Percentiles rank a stretch among this genome's conserved stretches.
Conservation (phyloP, 2,797 vertebrate genomes). For the Periophthalmus magnuspinnatus region DNA sequence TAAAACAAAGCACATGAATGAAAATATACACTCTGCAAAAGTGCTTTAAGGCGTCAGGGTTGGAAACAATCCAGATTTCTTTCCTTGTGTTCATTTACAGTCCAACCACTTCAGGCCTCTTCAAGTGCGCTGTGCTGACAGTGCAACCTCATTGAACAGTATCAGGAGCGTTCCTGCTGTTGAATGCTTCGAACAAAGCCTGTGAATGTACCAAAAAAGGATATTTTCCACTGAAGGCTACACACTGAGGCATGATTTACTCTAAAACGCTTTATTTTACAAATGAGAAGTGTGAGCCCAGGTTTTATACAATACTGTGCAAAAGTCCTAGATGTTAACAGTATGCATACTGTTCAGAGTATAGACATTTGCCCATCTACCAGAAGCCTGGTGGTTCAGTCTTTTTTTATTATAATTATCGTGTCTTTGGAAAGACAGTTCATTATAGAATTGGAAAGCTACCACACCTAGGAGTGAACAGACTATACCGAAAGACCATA, state of each 20-base stretch:
- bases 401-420: not conserved
- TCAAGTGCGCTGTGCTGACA: constrained; percentile 10
- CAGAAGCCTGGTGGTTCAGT: not conserved
- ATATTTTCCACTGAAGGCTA: constrained; percentile 11
- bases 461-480: not conserved
- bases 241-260: not conserved
- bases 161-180: not conserved
- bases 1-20: constrained; percentile 37
- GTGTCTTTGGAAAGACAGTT: not conserved
- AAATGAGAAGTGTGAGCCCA: not conserved
- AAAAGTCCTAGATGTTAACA: constrained; percentile 2
- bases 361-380: no score
- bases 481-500: not conserved
- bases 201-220: not conserved
- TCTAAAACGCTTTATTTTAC: constrained; percentile 5
- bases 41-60: constrained; percentile 74
- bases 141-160: constrained; percentile 14
- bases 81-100: constrained; percentile 47
- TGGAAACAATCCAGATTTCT: constrained; percentile 61
- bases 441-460: not conserved
- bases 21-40: constrained; percentile 41
- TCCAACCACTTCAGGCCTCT: constrained; percentile 41
- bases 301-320: constrained; percentile 1
- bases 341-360: not conserved
- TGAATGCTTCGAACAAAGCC: not conserved